A percentile compares a stretch with the other conserved stretches of the same genome.
phyloP scores from a whole-genome alignment of 2,888 invertebrate species.

The Oegoconia quadripuncta region DNA sequence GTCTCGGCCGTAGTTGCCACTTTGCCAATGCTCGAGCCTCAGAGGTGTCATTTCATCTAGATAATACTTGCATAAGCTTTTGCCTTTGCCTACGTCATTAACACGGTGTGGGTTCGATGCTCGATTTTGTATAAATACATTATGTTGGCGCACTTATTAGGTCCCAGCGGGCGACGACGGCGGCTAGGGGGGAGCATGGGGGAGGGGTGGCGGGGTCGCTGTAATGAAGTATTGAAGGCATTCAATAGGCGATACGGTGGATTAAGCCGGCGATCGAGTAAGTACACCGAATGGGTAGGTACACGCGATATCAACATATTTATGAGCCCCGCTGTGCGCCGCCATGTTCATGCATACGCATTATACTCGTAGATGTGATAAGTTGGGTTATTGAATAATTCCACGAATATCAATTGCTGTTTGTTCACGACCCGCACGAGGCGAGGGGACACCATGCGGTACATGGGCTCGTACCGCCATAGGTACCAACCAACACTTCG shows the following conservation, averaged over 20 bases:
- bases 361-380: conserved; percentile 11
- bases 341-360: conserved; percentile 12
- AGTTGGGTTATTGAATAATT: conserved; percentile 21
- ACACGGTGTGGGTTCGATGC: too few relatives aligned
- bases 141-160: too few relatives aligned
- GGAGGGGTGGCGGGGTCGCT: neutral
- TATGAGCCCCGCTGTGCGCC: conserved; percentile 18
- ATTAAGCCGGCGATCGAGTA: neutral
- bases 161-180: too few relatives aligned
- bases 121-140: too few relatives aligned
- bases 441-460: neutral
- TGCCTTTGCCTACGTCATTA: too few relatives aligned
- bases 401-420: conserved; percentile 15
- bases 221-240: conserved; percentile 20
- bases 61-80: too few relatives aligned
- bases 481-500: too few relatives aligned
- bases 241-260: conserved; percentile 5
- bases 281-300: neutral
- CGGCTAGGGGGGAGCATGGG: too few relatives aligned
- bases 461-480: too few relatives aligned
- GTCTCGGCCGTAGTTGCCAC: too few relatives aligned
- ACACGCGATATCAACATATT: conserved; percentile 18
- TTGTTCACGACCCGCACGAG: neutral
- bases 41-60: too few relatives aligned
- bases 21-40: too few relatives aligned